These are phyloP conservation scores for Tinamus guttatus DNA, from an alignment of 2,113 vertebrate species.

Conservation along the genomic window DNA sequence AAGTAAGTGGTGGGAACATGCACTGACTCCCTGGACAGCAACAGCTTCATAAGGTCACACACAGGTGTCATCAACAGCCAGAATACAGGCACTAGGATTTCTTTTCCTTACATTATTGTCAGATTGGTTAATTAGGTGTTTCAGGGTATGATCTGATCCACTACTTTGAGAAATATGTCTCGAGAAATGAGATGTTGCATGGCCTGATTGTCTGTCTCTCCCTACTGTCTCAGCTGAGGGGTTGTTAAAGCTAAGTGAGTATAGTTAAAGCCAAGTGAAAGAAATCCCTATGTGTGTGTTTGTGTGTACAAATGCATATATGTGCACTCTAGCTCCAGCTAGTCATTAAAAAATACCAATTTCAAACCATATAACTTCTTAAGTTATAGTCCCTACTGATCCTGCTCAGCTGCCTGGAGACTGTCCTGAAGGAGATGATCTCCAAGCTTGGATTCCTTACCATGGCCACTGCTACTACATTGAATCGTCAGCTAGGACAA, in stretches of 20 bases:
- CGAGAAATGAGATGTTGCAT: background rate
- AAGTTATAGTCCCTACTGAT: slow-evolving; percentile 85
- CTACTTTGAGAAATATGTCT: background rate
- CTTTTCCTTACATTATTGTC: background rate
- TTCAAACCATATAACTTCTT: background rate
- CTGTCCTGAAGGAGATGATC: slow-evolving; percentile 81
- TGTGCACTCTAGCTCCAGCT: background rate
- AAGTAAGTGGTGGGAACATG: background rate
- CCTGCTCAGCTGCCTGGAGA: slow-evolving; percentile 87
- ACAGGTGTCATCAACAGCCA: background rate
- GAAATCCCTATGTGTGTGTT: background rate
- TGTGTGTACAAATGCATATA: too few relatives aligned
- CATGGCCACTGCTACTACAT: slow-evolving; percentile 87
- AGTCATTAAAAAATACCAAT: background rate
- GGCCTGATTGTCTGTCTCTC: background rate
- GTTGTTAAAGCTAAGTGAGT: background rate
- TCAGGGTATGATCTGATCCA: background rate
- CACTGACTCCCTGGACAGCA: background rate
- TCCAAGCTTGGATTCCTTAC: slow-evolving; percentile 88
- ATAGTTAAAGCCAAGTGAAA: background rate
- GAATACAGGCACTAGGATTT: background rate
- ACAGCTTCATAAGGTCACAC: background rate
- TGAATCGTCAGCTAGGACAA: slow-evolving; percentile 69
- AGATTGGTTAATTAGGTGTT: background rate
- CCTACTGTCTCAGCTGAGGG: background rate